These are phyloP conservation scores for Carcina quercana DNA, from an alignment of 2,888 invertebrate species.

Conservation along the genomic window DNA sequence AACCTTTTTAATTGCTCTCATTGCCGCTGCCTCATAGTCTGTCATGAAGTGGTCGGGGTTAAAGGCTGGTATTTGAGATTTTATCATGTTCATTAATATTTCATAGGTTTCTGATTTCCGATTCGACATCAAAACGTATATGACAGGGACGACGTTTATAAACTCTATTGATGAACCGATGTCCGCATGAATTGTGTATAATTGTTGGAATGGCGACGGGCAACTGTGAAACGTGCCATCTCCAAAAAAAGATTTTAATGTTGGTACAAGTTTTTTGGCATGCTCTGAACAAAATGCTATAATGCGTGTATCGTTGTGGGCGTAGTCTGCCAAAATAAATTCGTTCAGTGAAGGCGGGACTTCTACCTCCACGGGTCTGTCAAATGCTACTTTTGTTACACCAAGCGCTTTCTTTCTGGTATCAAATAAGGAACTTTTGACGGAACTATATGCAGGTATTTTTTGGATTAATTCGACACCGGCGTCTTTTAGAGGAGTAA, in stretches of 20 bases:
- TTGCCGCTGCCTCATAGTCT: slow-evolving; percentile 1
- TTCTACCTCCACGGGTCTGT: slow-evolving; percentile 3
- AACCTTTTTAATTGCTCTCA: neutral
- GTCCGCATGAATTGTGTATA: slow-evolving; percentile 10
- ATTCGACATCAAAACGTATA: slow-evolving; percentile 3
- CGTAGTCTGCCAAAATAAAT: slow-evolving; percentile 4
- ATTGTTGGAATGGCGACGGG: slow-evolving; percentile 7
- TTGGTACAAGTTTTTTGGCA: slow-evolving; percentile 6
- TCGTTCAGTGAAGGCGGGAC: slow-evolving; percentile 2
- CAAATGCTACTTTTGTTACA: neutral
- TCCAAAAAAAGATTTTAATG: slow-evolving; percentile 5
- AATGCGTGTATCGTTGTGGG: slow-evolving; percentile 1
- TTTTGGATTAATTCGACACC: slow-evolving; percentile 4
- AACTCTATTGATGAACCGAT: slow-evolving; percentile 7
- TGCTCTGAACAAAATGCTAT: slow-evolving; percentile 10
- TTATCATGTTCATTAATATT: slow-evolving; percentile 1
- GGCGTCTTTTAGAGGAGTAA: slow-evolving; percentile 6
- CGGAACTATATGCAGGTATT: slow-evolving; percentile 3
- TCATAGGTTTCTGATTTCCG: slow-evolving; percentile 1
- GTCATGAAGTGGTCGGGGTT: slow-evolving; percentile 1
- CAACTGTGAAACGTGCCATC: slow-evolving; percentile 12
- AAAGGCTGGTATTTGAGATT: neutral
- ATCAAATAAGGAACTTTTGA: slow-evolving; percentile 2
- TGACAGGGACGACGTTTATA: slow-evolving; percentile 8
- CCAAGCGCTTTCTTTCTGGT: slow-evolving; percentile 2